A percentile compares a stretch with the other conserved stretches of the same genome.
phyloP scores from a whole-genome alignment of 1,140 invertebrate genomes.

The Caenorhabditis elegans region WBcel235 BX284602.5:7988501-7989000 shows the following conservation, averaged over 20 bases:
- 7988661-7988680: not conserved
- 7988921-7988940: not conserved
- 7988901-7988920: not conserved
- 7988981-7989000: not conserved
- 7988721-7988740: too few species aligned
- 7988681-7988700: too few species aligned
- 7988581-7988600: conserved; percentile 43
- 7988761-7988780: too few species aligned
- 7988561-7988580: not conserved
- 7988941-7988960: not conserved
- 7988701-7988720: too few species aligned
- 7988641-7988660: conserved; percentile 44
- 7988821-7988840: too few species aligned
- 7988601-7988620: conserved; percentile 50
- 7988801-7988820: too few species aligned
- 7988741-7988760: too few species aligned
- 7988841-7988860: too few species aligned
- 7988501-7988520: conserved; percentile 12
- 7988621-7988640: conserved; percentile 43
- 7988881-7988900: not conserved
- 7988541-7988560: not conserved
- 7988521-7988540: conserved; percentile 12
- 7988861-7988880: too few species aligned
- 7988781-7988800: too few species aligned
- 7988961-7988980: not conserved